phyloP scores from a whole-genome alignment of 2,888 invertebrate genomes.

The Salticus scenicus region DNA sequence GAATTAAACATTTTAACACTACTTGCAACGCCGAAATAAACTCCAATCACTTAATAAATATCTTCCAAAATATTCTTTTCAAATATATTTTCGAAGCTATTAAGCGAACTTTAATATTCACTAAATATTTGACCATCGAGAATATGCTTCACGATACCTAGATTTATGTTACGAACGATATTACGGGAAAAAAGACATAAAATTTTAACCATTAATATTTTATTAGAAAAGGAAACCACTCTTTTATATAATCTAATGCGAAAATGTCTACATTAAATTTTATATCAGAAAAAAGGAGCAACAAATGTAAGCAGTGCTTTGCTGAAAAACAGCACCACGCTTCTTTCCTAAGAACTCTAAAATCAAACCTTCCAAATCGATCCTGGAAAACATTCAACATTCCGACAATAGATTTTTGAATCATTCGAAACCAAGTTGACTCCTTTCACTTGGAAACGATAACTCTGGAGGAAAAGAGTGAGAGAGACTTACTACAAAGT shows the following conservation, averaged over 20 bases:
- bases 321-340: constrained; percentile 44
- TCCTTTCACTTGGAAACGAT: constrained; percentile 56
- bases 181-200: neutral
- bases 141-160: too few species aligned
- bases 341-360: constrained; percentile 36
- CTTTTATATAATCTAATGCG: constrained; percentile 36
- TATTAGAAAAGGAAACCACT: constrained; percentile 51
- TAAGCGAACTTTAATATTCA: too few species aligned
- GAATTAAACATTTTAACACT: too few species aligned
- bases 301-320: constrained; percentile 30
- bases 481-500: constrained; percentile 38
- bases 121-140: too few species aligned
- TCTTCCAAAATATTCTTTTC: too few species aligned
- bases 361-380: constrained; percentile 45
- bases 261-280: constrained; percentile 56
- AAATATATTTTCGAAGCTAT: too few species aligned
- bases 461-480: constrained; percentile 33
- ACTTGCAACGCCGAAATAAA: too few species aligned
- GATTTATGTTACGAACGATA: too few species aligned
- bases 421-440: constrained; percentile 59
- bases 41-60: too few species aligned
- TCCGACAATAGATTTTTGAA: constrained; percentile 66
- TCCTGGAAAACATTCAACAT: constrained; percentile 54
- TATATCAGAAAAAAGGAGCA: constrained; percentile 32
- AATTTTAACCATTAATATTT: constrained; percentile 53